These are phyloP conservation scores for Prorops nasuta DNA, from an alignment of 1,140 invertebrate species.

Conservation along the genomic window DNA sequence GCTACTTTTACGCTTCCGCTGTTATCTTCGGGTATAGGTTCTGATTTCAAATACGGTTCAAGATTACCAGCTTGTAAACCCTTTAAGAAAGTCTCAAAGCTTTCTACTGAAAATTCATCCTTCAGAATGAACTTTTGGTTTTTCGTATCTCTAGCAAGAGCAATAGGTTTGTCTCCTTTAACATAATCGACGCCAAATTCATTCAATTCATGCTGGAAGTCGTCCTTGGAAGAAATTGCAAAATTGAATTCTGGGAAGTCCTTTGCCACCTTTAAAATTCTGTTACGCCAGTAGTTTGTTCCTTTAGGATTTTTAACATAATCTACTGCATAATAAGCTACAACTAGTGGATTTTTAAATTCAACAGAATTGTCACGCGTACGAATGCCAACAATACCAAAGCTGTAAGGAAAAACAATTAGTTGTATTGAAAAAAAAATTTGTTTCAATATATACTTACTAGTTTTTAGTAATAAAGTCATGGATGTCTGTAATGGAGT, in stretches of 20 bases:
- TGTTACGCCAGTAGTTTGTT: conserved; percentile 99
- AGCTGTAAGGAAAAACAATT: conserved; percentile 58
- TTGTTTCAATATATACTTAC: conserved; percentile 62
- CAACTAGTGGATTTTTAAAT: conserved; percentile 85
- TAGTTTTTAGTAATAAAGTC: conserved; percentile 81
- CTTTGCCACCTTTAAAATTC: conserved; percentile 92
- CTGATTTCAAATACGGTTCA: conserved; percentile 94
- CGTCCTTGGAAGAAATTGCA: conserved; percentile 88
- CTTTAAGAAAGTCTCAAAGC: conserved; percentile 84
- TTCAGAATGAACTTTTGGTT: conserved; percentile 90
- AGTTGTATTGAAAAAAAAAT: not conserved
- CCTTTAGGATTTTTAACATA: conserved; percentile 96
- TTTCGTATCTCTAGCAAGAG: conserved; percentile 77
- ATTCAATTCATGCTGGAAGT: conserved; percentile 90
- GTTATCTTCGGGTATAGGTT: conserved; percentile 85
- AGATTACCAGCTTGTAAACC: conserved; percentile 80
- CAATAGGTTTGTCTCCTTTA: conserved; percentile 86
- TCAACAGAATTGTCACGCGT: conserved; percentile 80
- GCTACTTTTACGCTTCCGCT: conserved; percentile 85
- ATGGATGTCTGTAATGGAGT: conserved; percentile 69
- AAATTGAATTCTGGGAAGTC: conserved; percentile 80
- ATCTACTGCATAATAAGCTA: conserved; percentile 93
- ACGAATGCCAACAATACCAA: conserved; percentile 89
- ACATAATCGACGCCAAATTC: conserved; percentile 90
- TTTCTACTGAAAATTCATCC: conserved; percentile 89